Base-by-base conservation (phyloP, 2,888 invertebrate genomes). In the Protonemura montana region DNA sequence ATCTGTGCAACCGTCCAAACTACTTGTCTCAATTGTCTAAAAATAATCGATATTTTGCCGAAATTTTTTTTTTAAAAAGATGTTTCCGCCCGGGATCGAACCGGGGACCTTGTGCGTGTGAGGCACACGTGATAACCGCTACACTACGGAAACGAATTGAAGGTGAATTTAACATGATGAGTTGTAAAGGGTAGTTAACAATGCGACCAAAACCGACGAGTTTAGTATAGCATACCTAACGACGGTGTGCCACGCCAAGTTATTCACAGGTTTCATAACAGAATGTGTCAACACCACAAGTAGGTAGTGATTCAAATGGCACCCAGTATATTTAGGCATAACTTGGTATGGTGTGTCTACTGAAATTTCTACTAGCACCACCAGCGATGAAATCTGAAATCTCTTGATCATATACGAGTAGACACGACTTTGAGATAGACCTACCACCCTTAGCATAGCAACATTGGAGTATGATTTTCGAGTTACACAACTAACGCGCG, bases 21-120 rank as follows among this genome's bases (percentile, higher is more conserved):
- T n/a, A n/a, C n/a, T n/a, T n/a, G n/a, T n/a, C n/a, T n/a, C n/a
- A n/a, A n/a, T n/a, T n/a, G n/a, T n/a, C n/a, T n/a, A n/a, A n/a
- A n/a, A n/a, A n/a, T n/a, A n/a, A n/a, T n/a, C n/a, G n/a, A n/a
- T n/a, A n/a, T n/a, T n/a, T n/a, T n/a, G n/a, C n/a, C n/a, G n/a
- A n/a, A n/a, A n/a, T n/a, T n/a, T n/a, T n/a, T n/a, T n/a, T n/a
- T n/a, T n/a, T n/a, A 41, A 41, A 41, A 41, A 41, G 13, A 41
- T 41, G 41, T 41, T 41, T 41, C 41, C 41, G 41, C 41, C 41
- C 41, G 41, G 41, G 41, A 41, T 41, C 41, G 41, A 41, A 41
- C 41, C 41, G 41, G 41, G 41, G 41, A 41, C 41, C 59, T 59
- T 59, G 59, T 59, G 59, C 59, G 59, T 59, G 59, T 59, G 59